These are phyloP conservation scores for Nanger granti DNA, from an alignment of 2,113 vertebrate species.

Conservation along the genomic window DNA sequence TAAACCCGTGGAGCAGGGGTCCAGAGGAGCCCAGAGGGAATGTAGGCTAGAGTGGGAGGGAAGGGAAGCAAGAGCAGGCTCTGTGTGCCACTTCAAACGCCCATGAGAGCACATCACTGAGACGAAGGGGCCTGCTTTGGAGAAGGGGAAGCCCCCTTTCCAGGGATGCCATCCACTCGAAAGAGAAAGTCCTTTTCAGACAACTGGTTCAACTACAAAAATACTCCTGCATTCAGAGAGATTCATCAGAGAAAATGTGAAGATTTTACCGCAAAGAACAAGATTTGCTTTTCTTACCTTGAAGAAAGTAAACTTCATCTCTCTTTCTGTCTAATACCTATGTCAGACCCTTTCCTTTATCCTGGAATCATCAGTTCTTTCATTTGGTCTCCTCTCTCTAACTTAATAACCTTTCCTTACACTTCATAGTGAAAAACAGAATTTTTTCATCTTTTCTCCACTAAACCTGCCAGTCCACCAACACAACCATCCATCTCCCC, in stretches of 20 bases:
- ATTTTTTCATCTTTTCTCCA: not conserved
- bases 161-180: not conserved
- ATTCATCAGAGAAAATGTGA: not conserved
- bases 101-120: not conserved
- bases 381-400: not conserved
- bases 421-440: not conserved
- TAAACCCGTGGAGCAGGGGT: not conserved
- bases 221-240: not conserved
- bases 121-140: not conserved
- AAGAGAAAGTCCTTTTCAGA: not conserved
- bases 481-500: not conserved
- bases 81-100: not conserved
- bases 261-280: not conserved
- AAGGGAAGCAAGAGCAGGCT: not conserved
- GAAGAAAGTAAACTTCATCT: not conserved
- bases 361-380: not conserved
- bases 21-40: not conserved
- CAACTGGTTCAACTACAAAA: not conserved
- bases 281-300: not conserved
- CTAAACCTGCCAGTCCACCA: not conserved
- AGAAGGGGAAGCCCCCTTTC: not conserved
- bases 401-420: not conserved
- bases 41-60: not conserved
- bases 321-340: not conserved
- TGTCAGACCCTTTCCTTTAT: not conserved